These are phyloP conservation scores for Stramonita haemastoma DNA, from an alignment of 2,888 invertebrate species.

Conservation along the genomic window DNA sequence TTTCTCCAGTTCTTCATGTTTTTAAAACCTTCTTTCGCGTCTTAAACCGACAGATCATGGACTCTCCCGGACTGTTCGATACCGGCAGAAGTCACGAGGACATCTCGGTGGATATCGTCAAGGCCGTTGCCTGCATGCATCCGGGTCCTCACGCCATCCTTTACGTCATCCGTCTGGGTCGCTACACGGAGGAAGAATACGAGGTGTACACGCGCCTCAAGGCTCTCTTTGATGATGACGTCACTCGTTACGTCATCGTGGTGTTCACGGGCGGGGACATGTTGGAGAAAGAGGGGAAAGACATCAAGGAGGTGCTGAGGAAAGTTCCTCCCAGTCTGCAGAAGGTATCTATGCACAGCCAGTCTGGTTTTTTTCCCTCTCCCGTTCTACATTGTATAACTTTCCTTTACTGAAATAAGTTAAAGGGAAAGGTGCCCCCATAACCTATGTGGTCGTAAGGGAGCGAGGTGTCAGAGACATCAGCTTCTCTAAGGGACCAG, in stretches of 20 bases:
- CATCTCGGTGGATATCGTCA: neutral
- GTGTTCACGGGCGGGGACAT: constrained; percentile 21
- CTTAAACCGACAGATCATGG: neutral
- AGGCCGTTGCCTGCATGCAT: constrained; percentile 25
- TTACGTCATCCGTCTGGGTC: constrained; percentile 13
- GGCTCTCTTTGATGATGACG: neutral
- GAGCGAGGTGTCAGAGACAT: too few species aligned
- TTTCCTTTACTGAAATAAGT: too few species aligned
- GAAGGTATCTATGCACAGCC: too few species aligned
- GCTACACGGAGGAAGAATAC: constrained; percentile 30
- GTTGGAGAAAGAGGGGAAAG: constrained; percentile 2
- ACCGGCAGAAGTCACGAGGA: neutral
- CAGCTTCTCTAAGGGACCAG: too few species aligned
- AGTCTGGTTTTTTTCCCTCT: too few species aligned
- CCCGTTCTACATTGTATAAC: too few species aligned
- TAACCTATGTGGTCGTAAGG: too few species aligned
- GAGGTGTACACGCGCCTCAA: constrained; percentile 11
- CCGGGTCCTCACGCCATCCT: constrained; percentile 31
- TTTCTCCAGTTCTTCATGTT: neutral
- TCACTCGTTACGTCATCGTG: neutral
- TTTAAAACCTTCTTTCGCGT: neutral
- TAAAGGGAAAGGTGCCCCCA: too few species aligned
- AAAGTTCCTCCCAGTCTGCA: neutral
- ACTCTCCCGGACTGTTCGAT: constrained; percentile 22
- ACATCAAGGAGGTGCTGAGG: neutral